Conservation (phyloP, 2,797 vertebrate species). For the Megaceryle alcyon region DNA sequence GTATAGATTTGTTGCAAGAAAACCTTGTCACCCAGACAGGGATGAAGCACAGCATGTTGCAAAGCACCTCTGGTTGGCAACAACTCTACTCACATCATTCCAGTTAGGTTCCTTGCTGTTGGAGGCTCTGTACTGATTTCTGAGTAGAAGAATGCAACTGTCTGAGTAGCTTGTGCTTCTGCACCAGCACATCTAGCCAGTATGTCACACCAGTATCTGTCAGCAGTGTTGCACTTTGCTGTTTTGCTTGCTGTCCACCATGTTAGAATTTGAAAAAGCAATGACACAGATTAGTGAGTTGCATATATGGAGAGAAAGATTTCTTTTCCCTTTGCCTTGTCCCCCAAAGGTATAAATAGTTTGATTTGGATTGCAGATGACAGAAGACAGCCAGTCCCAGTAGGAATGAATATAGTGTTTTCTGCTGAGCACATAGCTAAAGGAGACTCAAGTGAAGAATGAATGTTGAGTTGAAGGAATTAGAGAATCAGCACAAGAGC, state of each 20-base stretch:
- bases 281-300: not conserved
- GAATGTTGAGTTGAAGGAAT: not conserved
- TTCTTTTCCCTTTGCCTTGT: not conserved
- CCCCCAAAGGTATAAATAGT: not conserved
- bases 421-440: not conserved
- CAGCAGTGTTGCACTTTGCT: accelerated
- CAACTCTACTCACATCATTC: not conserved
- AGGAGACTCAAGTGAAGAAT: not conserved
- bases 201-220: not conserved
- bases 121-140: not conserved
- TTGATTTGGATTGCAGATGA: not conserved
- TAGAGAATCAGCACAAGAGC: not conserved
- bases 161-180: not conserved
- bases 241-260: not conserved
- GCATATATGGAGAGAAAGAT: not conserved
- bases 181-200: not conserved
- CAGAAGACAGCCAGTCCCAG: not conserved
- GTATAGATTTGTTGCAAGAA: not conserved
- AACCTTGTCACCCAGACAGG: accelerated
- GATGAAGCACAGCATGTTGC: not conserved
- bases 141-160: not conserved
- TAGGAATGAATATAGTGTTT: accelerated
- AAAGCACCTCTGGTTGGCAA: not conserved
- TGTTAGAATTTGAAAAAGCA: not conserved
- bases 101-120: not conserved